These are phyloP conservation scores for Diachrysia chrysitis DNA, from an alignment of 2,888 invertebrate species.

Conservation along the genomic window DNA sequence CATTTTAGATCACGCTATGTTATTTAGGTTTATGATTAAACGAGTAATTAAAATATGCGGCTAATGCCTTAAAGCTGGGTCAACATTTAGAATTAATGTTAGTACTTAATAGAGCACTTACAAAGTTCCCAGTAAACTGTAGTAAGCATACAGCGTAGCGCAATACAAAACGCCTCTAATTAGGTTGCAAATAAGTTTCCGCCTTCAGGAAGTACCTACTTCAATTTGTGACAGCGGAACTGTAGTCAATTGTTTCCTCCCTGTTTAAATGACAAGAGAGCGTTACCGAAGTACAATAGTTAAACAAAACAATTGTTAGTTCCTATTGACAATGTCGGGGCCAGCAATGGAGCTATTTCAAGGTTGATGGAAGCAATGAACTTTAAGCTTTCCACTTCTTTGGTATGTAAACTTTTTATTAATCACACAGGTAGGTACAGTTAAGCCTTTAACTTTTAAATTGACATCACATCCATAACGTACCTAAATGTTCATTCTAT, in stretches of 20 bases:
- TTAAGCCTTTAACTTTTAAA: background rate
- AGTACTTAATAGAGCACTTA: conserved; percentile 13
- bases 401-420: conserved; percentile 8
- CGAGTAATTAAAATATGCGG: conserved; percentile 12
- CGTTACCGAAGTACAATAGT: conserved; percentile 55
- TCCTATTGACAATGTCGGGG: conserved; percentile 38
- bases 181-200: conserved; percentile 35
- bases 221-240: conserved; percentile 49
- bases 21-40: conserved; percentile 6
- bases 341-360: conserved; percentile 58
- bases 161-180: conserved; percentile 30
- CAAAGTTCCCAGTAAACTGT: background rate
- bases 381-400: conserved; percentile 57
- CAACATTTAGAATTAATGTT: conserved; percentile 3
- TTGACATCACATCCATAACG: background rate
- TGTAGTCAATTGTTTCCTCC: conserved; percentile 54
- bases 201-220: conserved; percentile 46
- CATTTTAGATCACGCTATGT: conserved; percentile 13
- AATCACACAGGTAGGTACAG: conserved; percentile 1
- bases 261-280: conserved; percentile 50
- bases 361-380: conserved; percentile 62
- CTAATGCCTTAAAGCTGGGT: conserved; percentile 27
- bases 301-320: conserved; percentile 54
- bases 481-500: background rate
- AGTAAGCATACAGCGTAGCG: background rate